Percentiles rank a stretch among this genome's conserved stretches.
Conservation (phyloP, 2,113 vertebrate genomes). For the Spizaetus ornatus region DNA sequence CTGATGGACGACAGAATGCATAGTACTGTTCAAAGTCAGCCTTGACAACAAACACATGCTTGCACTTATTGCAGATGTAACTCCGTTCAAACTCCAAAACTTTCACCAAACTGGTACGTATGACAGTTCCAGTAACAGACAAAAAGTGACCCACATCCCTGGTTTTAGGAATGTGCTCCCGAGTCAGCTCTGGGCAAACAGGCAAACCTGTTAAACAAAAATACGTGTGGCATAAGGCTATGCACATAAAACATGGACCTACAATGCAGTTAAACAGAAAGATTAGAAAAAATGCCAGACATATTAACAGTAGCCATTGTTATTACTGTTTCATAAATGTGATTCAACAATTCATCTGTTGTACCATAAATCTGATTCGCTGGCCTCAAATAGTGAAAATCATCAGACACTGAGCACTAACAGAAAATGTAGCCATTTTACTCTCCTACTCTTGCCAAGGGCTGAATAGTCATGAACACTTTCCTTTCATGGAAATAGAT, state of each 20-base stretch:
- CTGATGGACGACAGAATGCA: slow-evolving; percentile 71
- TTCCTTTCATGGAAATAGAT: background rate
- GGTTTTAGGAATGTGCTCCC: slow-evolving; percentile 89
- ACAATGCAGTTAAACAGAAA: background rate
- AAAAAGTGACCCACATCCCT: slow-evolving; percentile 91
- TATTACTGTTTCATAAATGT: background rate
- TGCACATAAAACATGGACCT: background rate
- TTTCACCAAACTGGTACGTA: slow-evolving; percentile 87
- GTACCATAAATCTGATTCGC: background rate
- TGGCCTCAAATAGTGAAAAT: background rate
- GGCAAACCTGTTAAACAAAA: slow-evolving; percentile 81
- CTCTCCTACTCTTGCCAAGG: background rate
- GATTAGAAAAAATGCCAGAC: background rate
- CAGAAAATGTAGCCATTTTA: background rate
- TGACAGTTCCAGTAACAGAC: slow-evolving; percentile 92
- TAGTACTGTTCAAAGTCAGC: slow-evolving; percentile 92
- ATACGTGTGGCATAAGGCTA: background rate
- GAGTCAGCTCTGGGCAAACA: slow-evolving; percentile 91
- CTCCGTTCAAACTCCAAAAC: slow-evolving; percentile 91
- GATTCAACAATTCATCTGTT: background rate
- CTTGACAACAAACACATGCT: slow-evolving; percentile 78
- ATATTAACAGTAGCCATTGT: background rate
- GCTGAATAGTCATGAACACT: background rate
- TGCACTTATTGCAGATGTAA: slow-evolving; percentile 91
- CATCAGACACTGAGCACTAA: background rate